Evolutionary conservation across 2,113 vertebrate genomes (phyloP), one percentile per base, ranked within the genome.

Genomic region (Riparia riparia): DNA sequence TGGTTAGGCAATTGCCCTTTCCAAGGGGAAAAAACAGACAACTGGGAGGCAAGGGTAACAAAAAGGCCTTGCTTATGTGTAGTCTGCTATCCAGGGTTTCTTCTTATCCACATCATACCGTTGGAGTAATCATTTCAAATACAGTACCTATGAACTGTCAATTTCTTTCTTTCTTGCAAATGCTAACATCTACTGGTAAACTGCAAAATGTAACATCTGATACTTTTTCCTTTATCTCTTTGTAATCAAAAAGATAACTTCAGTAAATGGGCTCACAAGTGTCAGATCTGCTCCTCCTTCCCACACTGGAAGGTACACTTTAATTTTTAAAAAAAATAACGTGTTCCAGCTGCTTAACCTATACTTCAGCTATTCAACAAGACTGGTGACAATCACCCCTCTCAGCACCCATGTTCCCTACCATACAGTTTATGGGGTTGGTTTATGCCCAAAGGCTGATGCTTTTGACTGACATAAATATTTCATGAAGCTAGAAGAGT

Each of bases 381-480:
- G 45, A 66, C 31, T 41, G 37, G 42, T 6, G 3, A 54, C 87
- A 77, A 73, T 32, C 16, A 68, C 21, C 51, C 63, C 63, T 26
- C 34, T 63, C 90, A 21, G 71, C 58, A 88, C 26, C 7, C 0
- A 0, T 9, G n/a, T n/a, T 89, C 89, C 51, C 61, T 49, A 51
- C 44, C 28, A 41, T 15, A 70, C 17, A 22, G 14, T 79, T 76
- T 79, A 44, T 2, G 0, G 19, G 53, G 12, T 12, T 93, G 41
- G 6, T 54, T 83, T 89, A 71, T 74, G 82, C 82, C 82, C 56
- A 90, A 47, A 92, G 93, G 88, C 58, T 93, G n/a, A 79, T 57
- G 49, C 49, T 53, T 68, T 47, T 79, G 60, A 17, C 56, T 60
- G 60, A 64, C 90, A 92, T 78, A 89, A 96, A 94, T 92, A 92